Evolutionary conservation across 2,113 vertebrate species (phyloP), one percentile per base, ranked within the genome.

Genomic region (Paramisgurnus dabryanus): DNA sequence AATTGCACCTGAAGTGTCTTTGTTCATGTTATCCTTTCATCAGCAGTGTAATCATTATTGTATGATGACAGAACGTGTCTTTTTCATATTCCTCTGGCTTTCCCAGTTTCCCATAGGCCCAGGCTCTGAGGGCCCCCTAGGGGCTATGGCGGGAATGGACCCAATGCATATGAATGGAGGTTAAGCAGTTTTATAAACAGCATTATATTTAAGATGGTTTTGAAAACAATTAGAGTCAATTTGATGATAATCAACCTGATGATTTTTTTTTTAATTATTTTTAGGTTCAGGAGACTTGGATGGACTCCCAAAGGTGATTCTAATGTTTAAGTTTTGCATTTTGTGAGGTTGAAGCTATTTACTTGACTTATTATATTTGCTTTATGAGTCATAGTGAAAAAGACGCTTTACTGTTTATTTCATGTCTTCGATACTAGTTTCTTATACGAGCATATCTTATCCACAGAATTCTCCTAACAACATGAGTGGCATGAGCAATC

Each of bases 401-500:
- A 10, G 47, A 6, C 3, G 43, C 15, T 43, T n/a, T 2, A 3
- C 18, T 49, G n/a, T 34, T 11, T 68, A 58, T 72, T 34, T 61
- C 3, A 39, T 8, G 27, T 13, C n/a, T 49, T 22, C 43, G 2
- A 7, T 7, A 41, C 18, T 2, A 17, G 34, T 8, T 69, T 13
- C 9, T 58, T 63, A 17, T 8, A 11, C 27, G 27, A 34, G 27
- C 27, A 34, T 75, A 45, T 45, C 22, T 15, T 4, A 7, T 18
- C 34, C 22, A 2, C 91, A 99, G 98, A 99, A 99, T 93, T 99
- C 98, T 92, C 98, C 98, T 91, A 99, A 98, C 95, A 98, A 99
- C 94, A 97, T 99, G 96, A 98, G 96, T 95, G 96, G 96, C 95
- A 98, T 99, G 95, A 98, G 95, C 91, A 99, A 99, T 92, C 96